phyloP scores from a whole-genome alignment of 92 coral and sea anemone species.

The Scolanthus callimorphus region DNA sequence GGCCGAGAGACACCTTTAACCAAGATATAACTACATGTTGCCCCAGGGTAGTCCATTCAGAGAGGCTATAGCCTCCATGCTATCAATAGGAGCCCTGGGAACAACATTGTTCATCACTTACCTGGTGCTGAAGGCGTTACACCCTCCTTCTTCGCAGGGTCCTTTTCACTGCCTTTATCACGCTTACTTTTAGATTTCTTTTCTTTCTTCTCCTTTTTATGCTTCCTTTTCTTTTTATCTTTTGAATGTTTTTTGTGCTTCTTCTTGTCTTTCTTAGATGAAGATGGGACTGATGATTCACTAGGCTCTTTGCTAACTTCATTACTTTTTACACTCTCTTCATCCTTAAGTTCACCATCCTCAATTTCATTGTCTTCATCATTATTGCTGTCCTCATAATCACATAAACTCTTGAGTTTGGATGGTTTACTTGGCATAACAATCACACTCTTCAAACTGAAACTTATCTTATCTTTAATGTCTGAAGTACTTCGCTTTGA shows the following conservation, averaged over 20 bases:
- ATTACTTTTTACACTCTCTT: background rate
- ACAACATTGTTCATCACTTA: too few species aligned
- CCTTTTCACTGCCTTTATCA: constrained; percentile 3
- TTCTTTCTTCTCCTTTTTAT: constrained; percentile 17
- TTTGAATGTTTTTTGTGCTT: constrained; percentile 30
- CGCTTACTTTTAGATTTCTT: background rate
- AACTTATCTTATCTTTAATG: too few species aligned
- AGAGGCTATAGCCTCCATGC: too few species aligned
- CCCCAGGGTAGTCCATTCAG: too few species aligned
- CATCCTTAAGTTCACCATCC: background rate
- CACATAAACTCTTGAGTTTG: background rate
- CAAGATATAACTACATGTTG: too few species aligned
- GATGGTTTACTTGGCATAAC: background rate
- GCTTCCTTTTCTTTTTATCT: constrained; percentile 29
- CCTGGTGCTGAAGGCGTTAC: too few species aligned
- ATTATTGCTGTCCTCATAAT: constrained; percentile 1
- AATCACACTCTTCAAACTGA: too few species aligned
- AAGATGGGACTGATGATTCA: background rate
- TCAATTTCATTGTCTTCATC: background rate
- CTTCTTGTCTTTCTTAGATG: constrained; percentile 2
- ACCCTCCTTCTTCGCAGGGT: too few species aligned
- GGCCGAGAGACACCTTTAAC: too few species aligned
- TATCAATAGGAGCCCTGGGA: too few species aligned
- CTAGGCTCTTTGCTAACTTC: background rate
- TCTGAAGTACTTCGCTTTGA: background rate